phyloP scores from a whole-genome alignment of 2,888 invertebrate genomes.

The Meiosimyza platycephala region DNA sequence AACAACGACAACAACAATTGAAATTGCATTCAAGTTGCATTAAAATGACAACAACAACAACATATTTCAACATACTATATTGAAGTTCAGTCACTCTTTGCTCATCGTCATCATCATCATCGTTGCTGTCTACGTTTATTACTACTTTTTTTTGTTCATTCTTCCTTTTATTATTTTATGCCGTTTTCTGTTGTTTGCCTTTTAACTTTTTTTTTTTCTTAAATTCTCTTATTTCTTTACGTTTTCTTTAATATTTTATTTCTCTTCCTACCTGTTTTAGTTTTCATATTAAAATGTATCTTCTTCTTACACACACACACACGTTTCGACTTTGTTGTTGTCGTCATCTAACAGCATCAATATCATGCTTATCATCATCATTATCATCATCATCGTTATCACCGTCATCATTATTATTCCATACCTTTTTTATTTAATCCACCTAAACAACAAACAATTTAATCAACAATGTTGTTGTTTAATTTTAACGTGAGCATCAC shows the following conservation, averaged over 20 bases:
- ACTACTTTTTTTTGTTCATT: conserved; percentile 2
- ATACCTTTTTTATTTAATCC: neutral
- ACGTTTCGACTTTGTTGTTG: conserved; percentile 12
- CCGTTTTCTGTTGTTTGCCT: conserved; percentile 9
- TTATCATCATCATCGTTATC: conserved; percentile 5
- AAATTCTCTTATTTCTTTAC: neutral
- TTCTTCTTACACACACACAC: neutral
- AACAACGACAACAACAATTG: conserved; percentile 28
- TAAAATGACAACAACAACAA: conserved; percentile 13
- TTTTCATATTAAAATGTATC: neutral
- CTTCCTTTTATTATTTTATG: neutral
- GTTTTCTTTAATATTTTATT: conserved; percentile 10
- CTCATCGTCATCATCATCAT: conserved; percentile 6
- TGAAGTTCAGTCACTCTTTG: conserved; percentile 35
- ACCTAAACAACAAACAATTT: neutral
- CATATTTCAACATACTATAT: conserved; percentile 11
- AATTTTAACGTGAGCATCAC: neutral
- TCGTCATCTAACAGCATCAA: conserved; percentile 32
- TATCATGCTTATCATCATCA: conserved; percentile 15
- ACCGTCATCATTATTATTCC: conserved; percentile 3
- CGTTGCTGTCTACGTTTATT: conserved; percentile 3
- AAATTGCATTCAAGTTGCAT: conserved; percentile 3
- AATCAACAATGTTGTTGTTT: conserved; percentile 5
- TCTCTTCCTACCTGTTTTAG: conserved; percentile 5
- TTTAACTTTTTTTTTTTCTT: neutral